A percentile compares a stretch with the other conserved stretches of the same genome.
phyloP scores from a whole-genome alignment of 2,113 vertebrate genomes.

The Platysteira castanea region DNA sequence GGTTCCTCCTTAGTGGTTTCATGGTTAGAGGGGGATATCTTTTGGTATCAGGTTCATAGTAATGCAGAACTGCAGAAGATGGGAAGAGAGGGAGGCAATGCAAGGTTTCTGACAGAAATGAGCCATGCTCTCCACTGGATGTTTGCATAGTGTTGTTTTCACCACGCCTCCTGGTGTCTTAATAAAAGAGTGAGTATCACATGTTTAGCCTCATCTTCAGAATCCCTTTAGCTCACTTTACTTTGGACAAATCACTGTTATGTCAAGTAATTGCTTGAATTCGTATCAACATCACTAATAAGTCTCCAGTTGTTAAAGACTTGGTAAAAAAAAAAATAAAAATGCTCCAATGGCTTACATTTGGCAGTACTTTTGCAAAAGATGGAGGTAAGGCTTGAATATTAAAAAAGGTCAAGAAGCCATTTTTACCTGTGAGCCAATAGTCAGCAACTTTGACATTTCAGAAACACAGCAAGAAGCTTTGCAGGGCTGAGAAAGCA shows the following conservation, averaged over 20 bases:
- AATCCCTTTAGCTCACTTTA: not conserved
- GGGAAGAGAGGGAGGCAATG: not conserved
- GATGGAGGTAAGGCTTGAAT: not conserved
- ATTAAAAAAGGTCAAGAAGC: not conserved
- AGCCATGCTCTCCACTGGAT: not conserved
- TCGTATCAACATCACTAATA: not conserved
- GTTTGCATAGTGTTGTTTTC: not conserved
- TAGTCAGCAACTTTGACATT: not conserved
- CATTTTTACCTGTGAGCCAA: not conserved
- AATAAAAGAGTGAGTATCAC: not conserved
- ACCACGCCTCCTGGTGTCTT: fast-evolving
- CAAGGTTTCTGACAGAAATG: not conserved
- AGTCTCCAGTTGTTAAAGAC: not conserved
- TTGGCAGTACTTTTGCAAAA: not conserved
- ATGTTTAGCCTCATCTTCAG: not conserved
- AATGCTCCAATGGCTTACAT: not conserved
- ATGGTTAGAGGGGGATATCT: not conserved
- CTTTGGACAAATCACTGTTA: not conserved
- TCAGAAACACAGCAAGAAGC: not conserved
- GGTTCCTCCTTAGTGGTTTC: not conserved
- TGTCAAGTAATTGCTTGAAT: not conserved
- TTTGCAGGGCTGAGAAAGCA: not conserved
- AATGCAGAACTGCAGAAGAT: not conserved
- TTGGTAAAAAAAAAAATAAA: not conserved
- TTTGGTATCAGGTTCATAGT: not conserved